Evolutionary conservation across 2,797 vertebrate species (phyloP), one percentile per base, ranked within the genome.

Genomic region (Tangara arthus): DNA sequence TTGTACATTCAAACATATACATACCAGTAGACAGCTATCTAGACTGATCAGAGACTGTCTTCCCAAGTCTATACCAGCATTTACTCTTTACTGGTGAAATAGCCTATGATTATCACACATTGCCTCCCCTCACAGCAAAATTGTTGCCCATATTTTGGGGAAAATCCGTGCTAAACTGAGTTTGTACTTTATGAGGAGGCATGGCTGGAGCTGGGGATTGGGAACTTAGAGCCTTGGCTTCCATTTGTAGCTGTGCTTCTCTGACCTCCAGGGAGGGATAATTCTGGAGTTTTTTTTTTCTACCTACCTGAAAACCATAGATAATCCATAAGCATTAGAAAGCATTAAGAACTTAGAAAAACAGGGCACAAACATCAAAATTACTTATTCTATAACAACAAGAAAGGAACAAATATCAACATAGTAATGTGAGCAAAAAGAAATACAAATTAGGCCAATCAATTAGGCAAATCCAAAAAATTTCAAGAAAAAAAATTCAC

Each of bases 321-420:
- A 35, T 87, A 93, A 93, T 81, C 87, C 69, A 85, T 92, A 86
- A 65, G 28, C 34, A 92, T 88, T 93, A 78, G 24, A 52, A 4
- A 37, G 55, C 89, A 95, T 76, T 90, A 92, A 64, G 55, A 42
- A 69, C 76, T 81, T 78, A 69, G 32, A 92, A 66, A 88, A 95
- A 59, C 46, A 52, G 61, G 47, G 20, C 57, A 90, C 44, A 92
- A 82, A 49, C 69, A 94, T 56, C 50, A 86, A 59, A 94, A 86
- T 82, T 1, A 53, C 52, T 90, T 87, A 42, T 55, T 60, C 68
- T 84, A 12, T 35, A 90, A 80, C 60, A 79, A 64, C 2, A 87
- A 93, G 41, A 90, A 94, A 78, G 53, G 39, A 93, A 83, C 24
- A 95, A 94, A 76, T 59, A 89, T 47, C 70, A 72, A 32, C 55